These are phyloP conservation scores for Taxidea taxus DNA, from an alignment of 2,113 vertebrate genomes.

Conservation along the genomic window DNA sequence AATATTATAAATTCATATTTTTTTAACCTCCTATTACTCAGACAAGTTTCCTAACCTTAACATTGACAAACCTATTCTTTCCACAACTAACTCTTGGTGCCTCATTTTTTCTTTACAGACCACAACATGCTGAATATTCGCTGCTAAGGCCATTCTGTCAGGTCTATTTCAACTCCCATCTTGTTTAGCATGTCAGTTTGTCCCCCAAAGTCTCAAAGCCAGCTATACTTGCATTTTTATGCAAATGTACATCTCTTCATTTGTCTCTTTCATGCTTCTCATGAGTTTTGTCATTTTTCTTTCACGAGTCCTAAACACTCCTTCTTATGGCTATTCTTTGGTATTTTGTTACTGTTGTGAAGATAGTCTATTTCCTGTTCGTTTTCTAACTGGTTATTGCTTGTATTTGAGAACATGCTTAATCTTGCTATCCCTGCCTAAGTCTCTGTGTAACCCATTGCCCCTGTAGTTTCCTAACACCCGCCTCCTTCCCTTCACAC, in stretches of 20 bases:
- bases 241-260: neutral
- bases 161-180: neutral
- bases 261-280: neutral
- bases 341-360: neutral
- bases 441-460: neutral
- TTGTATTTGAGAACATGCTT: slow-evolving; percentile 26
- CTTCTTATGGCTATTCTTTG: neutral
- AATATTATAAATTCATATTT: too few relatives aligned
- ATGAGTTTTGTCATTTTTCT: slow-evolving; percentile 3
- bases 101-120: neutral
- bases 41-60: neutral
- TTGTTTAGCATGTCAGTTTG: neutral
- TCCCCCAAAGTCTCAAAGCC: neutral
- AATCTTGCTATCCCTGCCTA: neutral
- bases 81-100: neutral
- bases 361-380: neutral
- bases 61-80: neutral
- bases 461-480: neutral
- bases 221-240: neutral
- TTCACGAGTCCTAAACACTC: neutral
- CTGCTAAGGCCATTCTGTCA: neutral
- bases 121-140: neutral
- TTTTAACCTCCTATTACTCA: neutral
- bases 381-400: neutral
- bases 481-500: neutral